Evolutionary conservation across 2,113 vertebrate genomes (phyloP).

Genomic region (Microcebus jonahi): DNA sequence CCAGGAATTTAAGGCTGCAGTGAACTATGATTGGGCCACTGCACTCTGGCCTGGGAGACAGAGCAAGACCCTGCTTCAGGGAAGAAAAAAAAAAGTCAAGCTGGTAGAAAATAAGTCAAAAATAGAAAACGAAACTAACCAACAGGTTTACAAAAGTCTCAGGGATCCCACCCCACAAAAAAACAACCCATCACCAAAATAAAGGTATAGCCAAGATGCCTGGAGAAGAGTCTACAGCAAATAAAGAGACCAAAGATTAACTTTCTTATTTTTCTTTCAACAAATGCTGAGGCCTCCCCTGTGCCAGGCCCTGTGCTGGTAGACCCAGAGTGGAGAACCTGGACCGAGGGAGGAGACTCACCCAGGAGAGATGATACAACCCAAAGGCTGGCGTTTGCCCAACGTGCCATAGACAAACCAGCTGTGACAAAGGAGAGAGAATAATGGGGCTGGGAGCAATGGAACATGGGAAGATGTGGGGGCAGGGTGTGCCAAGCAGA

Average conservation of each 20-base stretch:
- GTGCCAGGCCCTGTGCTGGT: not conserved
- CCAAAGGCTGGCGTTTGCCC: not conserved
- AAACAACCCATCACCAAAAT: not conserved
- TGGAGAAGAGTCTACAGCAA: not conserved
- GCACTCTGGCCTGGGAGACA: too few relatives aligned
- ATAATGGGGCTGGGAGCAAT: fast-evolving
- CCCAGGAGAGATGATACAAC: not conserved
- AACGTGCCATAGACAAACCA: not conserved
- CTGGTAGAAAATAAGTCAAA: not conserved
- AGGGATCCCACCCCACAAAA: not conserved
- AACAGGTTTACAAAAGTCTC: not conserved
- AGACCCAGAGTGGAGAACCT: too few relatives aligned
- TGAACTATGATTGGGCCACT: too few relatives aligned
- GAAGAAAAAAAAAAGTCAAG: not conserved
- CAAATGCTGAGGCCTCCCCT: not conserved
- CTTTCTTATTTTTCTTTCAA: not conserved
- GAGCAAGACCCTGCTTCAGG: not conserved
- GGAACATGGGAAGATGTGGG: not conserved
- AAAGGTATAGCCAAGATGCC: not conserved
- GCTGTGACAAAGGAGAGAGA: not conserved
- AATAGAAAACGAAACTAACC: not conserved
- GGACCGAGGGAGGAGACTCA: not conserved
- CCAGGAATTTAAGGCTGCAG: too few relatives aligned
- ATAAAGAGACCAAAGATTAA: not conserved
- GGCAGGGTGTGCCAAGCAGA: not conserved